Conservation (phyloP, 2,888 invertebrate genomes). For the Crepidodera aurea region DNA sequence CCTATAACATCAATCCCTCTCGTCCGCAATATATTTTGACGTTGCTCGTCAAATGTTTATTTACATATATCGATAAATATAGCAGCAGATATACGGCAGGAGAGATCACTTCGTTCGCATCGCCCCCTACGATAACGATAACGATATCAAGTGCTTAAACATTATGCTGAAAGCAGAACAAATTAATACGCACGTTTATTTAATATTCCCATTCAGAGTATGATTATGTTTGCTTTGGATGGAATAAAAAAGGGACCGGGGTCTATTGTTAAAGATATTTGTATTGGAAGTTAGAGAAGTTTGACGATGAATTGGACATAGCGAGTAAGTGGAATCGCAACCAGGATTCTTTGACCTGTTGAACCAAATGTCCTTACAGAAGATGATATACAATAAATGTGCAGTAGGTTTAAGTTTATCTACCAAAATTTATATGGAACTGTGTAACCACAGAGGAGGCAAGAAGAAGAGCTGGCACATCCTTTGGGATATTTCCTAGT, state of each 20-base stretch:
- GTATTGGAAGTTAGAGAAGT: not conserved
- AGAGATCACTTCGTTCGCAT: conserved; percentile 50
- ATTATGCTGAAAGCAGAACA: conserved; percentile 52
- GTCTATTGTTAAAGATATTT: conserved; percentile 6
- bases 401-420: too few species aligned
- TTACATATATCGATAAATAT: conserved; percentile 60
- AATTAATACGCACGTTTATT: conserved; percentile 50
- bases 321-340: too few species aligned
- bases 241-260: not conserved
- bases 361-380: too few species aligned
- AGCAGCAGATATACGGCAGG: conserved; percentile 48
- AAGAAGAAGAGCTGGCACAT: too few species aligned
- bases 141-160: conserved; percentile 49
- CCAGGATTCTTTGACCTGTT: too few species aligned
- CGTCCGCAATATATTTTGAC: conserved; percentile 49
- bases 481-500: too few species aligned
- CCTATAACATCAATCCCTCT: conserved; percentile 26
- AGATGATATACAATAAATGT: too few species aligned
- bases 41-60: conserved; percentile 61
- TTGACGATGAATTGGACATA: too few species aligned
- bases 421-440: too few species aligned
- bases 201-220: conserved; percentile 34
- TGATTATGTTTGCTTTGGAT: conserved; percentile 22
- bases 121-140: conserved; percentile 36
- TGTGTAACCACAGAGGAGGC: too few species aligned